These are phyloP conservation scores for Rutilus rutilus DNA, from an alignment of 2,113 vertebrate genomes.

Conservation along the genomic window DNA sequence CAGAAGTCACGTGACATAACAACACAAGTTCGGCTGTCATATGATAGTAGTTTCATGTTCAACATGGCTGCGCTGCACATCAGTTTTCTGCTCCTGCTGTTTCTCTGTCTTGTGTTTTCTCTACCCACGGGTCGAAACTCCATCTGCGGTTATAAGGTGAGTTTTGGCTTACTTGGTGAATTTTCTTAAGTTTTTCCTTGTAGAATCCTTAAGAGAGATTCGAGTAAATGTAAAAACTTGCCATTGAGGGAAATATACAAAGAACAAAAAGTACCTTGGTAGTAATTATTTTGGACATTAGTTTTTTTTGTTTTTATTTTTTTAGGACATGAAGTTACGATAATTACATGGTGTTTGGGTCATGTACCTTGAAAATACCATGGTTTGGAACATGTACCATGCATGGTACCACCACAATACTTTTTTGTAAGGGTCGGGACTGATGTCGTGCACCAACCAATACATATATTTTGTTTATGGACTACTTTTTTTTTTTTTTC, in stretches of 20 bases:
- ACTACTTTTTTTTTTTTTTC: neutral
- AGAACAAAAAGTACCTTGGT: neutral
- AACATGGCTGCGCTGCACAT: neutral
- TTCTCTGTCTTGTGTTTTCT: slow-evolving; percentile 2
- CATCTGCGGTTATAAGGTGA: slow-evolving; percentile 33
- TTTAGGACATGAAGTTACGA: too few species aligned
- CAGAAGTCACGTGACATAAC: slow-evolving; percentile 1
- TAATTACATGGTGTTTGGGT: neutral
- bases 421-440: too few species aligned
- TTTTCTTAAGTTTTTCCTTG: neutral
- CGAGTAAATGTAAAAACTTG: neutral
- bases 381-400: neutral
- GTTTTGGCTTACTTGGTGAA: too few species aligned
- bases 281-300: neutral
- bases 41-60: neutral
- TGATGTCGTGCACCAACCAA: too few species aligned
- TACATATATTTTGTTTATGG: too few species aligned
- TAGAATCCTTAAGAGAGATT: neutral
- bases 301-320: neutral
- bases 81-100: neutral
- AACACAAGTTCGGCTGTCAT: neutral
- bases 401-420: too few species aligned
- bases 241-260: neutral
- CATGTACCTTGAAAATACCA: neutral
- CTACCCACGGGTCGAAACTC: slow-evolving; percentile 21